Conservation (phyloP, 2,113 vertebrate genomes). For the Diphyllodes magnificus region DNA sequence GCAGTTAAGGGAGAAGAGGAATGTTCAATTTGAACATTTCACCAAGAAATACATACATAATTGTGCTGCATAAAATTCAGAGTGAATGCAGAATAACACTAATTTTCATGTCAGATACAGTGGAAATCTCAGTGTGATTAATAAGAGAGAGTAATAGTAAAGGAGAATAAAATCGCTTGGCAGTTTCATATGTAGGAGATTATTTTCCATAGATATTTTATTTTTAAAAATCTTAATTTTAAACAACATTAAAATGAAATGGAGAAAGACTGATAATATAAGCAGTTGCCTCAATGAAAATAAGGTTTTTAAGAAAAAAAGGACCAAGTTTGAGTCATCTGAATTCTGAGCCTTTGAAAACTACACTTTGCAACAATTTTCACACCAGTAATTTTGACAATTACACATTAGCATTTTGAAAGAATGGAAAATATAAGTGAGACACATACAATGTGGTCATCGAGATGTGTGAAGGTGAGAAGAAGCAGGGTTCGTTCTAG, state of each 20-base stretch:
- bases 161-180: background rate
- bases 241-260: background rate
- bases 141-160: background rate
- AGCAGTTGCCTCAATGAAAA: background rate
- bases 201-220: background rate
- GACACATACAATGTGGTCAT: fast-evolving
- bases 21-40: background rate
- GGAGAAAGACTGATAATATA: background rate
- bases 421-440: background rate
- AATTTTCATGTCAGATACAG: background rate
- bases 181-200: background rate
- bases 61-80: background rate
- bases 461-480: background rate
- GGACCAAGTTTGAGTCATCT: background rate
- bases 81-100: background rate
- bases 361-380: background rate
- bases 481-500: background rate
- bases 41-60: background rate
- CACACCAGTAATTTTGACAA: background rate
- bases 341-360: background rate
- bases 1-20: background rate
- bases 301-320: background rate
- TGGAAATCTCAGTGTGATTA: background rate
- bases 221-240: background rate
- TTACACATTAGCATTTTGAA: background rate